Evolutionary conservation across 1,140 invertebrate genomes (phyloP), one percentile per base, ranked within the genome.

Genomic region (Procambarus virginalis): DNA sequence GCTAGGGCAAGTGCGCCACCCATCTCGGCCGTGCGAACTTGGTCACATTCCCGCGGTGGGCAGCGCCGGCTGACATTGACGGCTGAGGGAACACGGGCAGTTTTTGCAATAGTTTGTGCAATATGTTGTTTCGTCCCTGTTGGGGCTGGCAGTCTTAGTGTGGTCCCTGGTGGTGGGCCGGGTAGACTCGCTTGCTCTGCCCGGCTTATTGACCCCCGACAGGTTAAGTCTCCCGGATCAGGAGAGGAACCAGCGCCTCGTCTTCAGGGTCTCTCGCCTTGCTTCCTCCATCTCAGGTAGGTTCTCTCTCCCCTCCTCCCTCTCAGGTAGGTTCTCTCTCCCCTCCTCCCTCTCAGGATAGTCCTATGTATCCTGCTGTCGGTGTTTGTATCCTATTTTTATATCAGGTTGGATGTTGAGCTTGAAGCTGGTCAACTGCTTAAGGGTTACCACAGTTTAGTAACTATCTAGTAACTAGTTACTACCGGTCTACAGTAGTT

Each of bases 31-130:
- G 58, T 82, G 80, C 80, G 34, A 82, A 68, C 80, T 82, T 82
- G 80, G 60, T 46, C 80, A 82, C 80, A 82, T 82, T 82, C 80
- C 80, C 80, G 46, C 68, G 80, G 80, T 46, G 80, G 80, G 80
- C 60, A 64, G 60, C 68, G 58, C 1, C 45, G 58, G 45, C 58
- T 20, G 68, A 82, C 80, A 82, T 70, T 82, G 46, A 46, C 58
- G 80, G 58, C 20, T 17, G 80, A 34, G 80, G 80, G n/a, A 82
- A 60, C 58, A 82, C 58, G 80, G 68, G 60, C 51, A 81, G 80
- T 82, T 82, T 82, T 82, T 82, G 80, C 80, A 82, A 82, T 48
- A 64, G 80, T 82, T 68, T 49, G 46, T 82, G 80, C 80, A 82
- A 82, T 51, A 82, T 82, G 60, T 46, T 68, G 58, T 82, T 6